These are phyloP conservation scores for Gavia stellata DNA, from an alignment of 2,113 vertebrate genomes.

Conservation along the genomic window DNA sequence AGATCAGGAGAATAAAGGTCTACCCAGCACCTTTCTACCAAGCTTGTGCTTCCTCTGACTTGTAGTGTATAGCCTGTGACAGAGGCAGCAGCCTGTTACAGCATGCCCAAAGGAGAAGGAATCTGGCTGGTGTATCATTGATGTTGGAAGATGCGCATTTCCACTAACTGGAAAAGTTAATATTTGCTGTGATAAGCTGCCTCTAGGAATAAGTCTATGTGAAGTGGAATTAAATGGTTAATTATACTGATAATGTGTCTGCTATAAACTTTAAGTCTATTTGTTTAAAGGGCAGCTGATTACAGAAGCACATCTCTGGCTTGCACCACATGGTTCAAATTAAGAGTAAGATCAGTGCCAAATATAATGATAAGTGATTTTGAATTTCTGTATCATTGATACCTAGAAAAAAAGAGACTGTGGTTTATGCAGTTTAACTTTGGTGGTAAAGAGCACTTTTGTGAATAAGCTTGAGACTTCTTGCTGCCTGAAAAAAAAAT, in stretches of 20 bases:
- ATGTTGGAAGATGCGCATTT: neutral
- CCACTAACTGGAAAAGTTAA: neutral
- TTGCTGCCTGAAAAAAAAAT: neutral
- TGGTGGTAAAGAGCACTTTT: neutral
- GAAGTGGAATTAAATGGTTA: neutral
- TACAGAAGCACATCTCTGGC: neutral
- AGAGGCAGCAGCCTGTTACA: neutral
- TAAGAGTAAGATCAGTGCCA: conserved; percentile 9
- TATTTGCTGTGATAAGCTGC: neutral
- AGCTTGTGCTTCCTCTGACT: neutral
- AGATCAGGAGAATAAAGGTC: neutral
- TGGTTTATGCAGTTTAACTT: neutral
- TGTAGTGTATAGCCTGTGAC: neutral
- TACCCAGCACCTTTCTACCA: neutral
- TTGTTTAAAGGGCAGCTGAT: conserved; percentile 5
- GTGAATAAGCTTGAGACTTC: neutral
- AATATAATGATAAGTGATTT: conserved; percentile 1
- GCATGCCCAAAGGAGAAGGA: neutral
- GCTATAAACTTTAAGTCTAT: neutral
- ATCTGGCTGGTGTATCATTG: neutral
- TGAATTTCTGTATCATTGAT: neutral
- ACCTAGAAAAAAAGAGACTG: neutral
- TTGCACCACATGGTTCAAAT: conserved; percentile 19
- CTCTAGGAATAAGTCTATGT: neutral
- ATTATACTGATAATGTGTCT: neutral